A percentile compares a stretch with the other conserved stretches of the same genome.
Conservation (phyloP, 1,140 invertebrate species). For the Aphaenogaster floridana region DNA sequence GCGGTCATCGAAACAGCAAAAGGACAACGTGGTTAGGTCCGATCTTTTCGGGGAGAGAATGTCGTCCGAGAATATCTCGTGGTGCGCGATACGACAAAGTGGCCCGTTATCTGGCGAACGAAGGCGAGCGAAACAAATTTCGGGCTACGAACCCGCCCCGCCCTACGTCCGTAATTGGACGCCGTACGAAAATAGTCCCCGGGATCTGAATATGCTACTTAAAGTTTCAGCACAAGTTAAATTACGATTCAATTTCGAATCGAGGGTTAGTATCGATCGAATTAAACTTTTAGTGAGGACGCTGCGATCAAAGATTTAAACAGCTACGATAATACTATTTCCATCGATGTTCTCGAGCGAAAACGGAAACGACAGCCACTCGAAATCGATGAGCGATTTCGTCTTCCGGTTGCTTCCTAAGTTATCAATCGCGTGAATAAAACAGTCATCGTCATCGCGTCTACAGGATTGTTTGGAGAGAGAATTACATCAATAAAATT, state of each 20-base stretch:
- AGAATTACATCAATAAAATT: not conserved
- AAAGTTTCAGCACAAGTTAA: slow-evolving; percentile 58
- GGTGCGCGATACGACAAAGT: slow-evolving; percentile 64
- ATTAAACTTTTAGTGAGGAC: slow-evolving; percentile 54
- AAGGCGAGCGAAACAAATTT: slow-evolving; percentile 43
- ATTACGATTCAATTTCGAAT: slow-evolving; percentile 62
- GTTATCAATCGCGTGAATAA: slow-evolving; percentile 29
- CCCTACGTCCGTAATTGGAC: slow-evolving; percentile 48
- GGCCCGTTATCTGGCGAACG: slow-evolving; percentile 55
- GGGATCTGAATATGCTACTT: slow-evolving; percentile 50
- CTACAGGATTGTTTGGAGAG: not conserved
- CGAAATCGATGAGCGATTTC: slow-evolving; percentile 45
- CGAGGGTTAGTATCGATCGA: slow-evolving; percentile 47
- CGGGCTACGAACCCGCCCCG: slow-evolving; percentile 13
- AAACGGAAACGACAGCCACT: slow-evolving; percentile 31
- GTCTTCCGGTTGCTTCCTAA: slow-evolving; percentile 35
- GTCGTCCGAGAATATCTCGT: slow-evolving; percentile 45
- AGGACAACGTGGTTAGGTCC: slow-evolving; percentile 32
- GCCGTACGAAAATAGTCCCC: slow-evolving; percentile 52
- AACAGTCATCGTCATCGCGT: slow-evolving; percentile 30
- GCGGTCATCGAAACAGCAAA: slow-evolving; percentile 51
- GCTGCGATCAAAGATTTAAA: slow-evolving; percentile 42
- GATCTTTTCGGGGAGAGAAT: slow-evolving; percentile 39
- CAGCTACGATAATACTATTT: slow-evolving; percentile 41
- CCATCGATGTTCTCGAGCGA: slow-evolving; percentile 24